phyloP scores from a whole-genome alignment of 1,140 invertebrate genomes.

The Zaprionus vittiger region DNA sequence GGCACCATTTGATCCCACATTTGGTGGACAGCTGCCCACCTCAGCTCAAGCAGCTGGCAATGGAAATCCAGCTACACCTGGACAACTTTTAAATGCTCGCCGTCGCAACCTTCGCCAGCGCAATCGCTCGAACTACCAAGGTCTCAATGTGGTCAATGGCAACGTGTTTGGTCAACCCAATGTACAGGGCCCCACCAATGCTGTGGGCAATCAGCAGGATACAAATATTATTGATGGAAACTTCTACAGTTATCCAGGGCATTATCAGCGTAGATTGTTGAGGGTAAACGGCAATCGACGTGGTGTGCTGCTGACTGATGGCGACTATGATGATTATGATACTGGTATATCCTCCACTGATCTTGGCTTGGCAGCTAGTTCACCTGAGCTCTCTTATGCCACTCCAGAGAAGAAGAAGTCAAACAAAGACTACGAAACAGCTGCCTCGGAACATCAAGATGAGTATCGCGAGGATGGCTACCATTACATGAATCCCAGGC shows the following conservation, averaged over 20 bases:
- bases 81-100: conserved; percentile 15
- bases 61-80: conserved; percentile 21
- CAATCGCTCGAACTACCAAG: conserved; percentile 73
- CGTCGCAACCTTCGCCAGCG: conserved; percentile 44
- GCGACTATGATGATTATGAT: conserved; percentile 60
- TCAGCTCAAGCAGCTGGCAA: conserved; percentile 4
- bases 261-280: conserved; percentile 25
- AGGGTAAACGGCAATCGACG: conserved; percentile 54
- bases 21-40: conserved; percentile 18
- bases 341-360: conserved; percentile 17
- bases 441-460: conserved; percentile 53
- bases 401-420: conserved; percentile 23
- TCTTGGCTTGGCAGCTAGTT: conserved; percentile 54
- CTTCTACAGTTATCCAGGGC: conserved; percentile 55
- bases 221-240: conserved; percentile 72
- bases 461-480: conserved; percentile 69
- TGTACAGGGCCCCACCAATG: conserved; percentile 53
- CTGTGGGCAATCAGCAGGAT: conserved; percentile 66
- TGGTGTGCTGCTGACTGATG: conserved; percentile 41
- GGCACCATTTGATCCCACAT: conserved; percentile 5
- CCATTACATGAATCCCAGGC: conserved; percentile 65
- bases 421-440: conserved; percentile 30
- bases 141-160: conserved; percentile 63
- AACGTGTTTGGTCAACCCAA: conserved; percentile 64
- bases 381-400: conserved; percentile 43